phyloP scores from a whole-genome alignment of 1,140 invertebrate genomes.

The Bursaphelenchus mucronatus region DNA sequence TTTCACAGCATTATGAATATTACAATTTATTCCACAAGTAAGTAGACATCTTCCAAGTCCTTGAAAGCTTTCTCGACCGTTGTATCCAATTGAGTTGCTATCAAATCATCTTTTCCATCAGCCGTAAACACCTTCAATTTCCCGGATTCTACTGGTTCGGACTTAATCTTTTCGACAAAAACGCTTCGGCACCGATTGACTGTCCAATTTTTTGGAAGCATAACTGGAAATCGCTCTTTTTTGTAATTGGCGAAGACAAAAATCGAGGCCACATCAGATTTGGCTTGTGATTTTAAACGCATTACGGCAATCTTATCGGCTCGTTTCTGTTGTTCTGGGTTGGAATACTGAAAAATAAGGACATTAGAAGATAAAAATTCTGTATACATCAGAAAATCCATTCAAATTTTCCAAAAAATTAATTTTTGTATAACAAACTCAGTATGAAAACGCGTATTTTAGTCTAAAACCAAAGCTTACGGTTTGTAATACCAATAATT shows the following conservation, averaged over 20 bases:
- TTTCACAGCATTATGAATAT: no score
- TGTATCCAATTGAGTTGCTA: neutral
- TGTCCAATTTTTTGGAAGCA: slow-evolving; percentile 14
- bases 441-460: no score
- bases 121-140: neutral
- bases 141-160: neutral
- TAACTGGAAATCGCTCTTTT: slow-evolving; percentile 9
- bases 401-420: no score
- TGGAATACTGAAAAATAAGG: slow-evolving; percentile 1
- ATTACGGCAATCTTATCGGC: slow-evolving; percentile 11
- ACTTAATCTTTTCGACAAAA: neutral
- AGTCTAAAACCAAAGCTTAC: no score
- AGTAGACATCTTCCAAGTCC: slow-evolving; percentile 10
- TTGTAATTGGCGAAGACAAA: neutral
- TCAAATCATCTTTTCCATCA: neutral
- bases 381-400: no score
- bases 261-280: slow-evolving; percentile 6
- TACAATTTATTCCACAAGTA: neutral
- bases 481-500: no score
- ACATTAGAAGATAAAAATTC: no score
- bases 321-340: slow-evolving; percentile 6
- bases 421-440: no score
- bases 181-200: slow-evolving; percentile 3
- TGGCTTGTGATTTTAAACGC: slow-evolving; percentile 10
- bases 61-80: neutral